These are phyloP conservation scores for Antitype chi DNA, from an alignment of 2,888 invertebrate species.

Conservation along the genomic window DNA sequence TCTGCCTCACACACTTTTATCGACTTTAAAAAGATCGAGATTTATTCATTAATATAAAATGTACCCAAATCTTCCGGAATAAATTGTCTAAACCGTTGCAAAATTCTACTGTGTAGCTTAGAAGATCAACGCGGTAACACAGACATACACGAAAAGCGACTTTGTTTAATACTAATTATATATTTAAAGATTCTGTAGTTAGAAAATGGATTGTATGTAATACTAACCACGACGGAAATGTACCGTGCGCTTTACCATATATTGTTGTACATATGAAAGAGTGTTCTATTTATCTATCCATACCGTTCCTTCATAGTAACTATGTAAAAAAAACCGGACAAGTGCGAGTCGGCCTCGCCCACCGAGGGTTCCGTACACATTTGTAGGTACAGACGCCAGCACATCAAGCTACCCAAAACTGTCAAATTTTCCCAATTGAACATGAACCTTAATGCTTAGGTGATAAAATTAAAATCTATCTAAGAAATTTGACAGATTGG, in stretches of 20 bases:
- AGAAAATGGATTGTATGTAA: not conserved
- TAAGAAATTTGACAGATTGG: too few relatives aligned
- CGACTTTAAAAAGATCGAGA: not conserved
- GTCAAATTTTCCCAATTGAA: too few relatives aligned
- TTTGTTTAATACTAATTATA: not conserved
- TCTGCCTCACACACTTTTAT: not conserved
- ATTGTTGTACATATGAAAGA: not conserved
- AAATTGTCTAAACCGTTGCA: not conserved
- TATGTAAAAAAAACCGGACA: constrained; percentile 1
- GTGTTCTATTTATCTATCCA: not conserved
- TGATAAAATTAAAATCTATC: too few relatives aligned
- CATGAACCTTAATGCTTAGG: too few relatives aligned
- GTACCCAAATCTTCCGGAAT: not conserved
- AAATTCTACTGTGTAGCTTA: not conserved
- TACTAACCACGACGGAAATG: not conserved
- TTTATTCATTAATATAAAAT: not conserved
- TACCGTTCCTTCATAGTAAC: not conserved
- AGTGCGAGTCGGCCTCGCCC: too few relatives aligned
- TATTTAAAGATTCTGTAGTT: not conserved
- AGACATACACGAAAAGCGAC: not conserved
- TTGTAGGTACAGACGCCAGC: too few relatives aligned
- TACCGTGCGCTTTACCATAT: not conserved
- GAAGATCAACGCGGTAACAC: too few relatives aligned
- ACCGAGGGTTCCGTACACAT: too few relatives aligned
- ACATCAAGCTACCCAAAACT: too few relatives aligned